Percentiles rank a stretch among this genome's conserved stretches.
These are phyloP conservation scores for Epizoanthus rinbou DNA, from an alignment of 92 coral and sea anemone genomes.

Conservation along the genomic window DNA sequence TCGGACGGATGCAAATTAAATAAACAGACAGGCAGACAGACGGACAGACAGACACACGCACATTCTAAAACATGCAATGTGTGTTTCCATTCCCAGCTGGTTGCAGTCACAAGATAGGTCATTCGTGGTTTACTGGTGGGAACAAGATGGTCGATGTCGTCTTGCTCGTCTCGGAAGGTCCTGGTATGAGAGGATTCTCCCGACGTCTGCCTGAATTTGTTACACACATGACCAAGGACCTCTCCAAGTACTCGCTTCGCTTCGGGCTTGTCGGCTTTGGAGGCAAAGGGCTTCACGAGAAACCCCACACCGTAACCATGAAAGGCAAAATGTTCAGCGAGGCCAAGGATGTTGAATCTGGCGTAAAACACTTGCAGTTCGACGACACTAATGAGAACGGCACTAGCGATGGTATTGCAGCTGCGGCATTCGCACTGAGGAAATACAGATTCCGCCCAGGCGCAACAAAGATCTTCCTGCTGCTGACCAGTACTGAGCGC, in stretches of 20 bases:
- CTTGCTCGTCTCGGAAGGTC: conserved; percentile 86
- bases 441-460: conserved; percentile 81
- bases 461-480: conserved; percentile 87
- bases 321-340: conserved; percentile 83
- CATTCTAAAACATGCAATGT: background rate
- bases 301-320: conserved; percentile 83
- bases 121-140: conserved; percentile 82
- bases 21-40: background rate
- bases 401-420: conserved; percentile 79
- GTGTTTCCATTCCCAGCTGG: conserved; percentile 19
- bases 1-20: no score
- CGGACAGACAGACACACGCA: no score
- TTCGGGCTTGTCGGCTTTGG: conserved; percentile 95
- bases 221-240: conserved; percentile 47
- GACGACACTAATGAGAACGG: conserved; percentile 61
- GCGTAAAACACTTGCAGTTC: conserved; percentile 81
- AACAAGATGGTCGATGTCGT: conserved; percentile 81
- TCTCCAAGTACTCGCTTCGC: conserved; percentile 69
- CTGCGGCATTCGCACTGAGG: conserved; percentile 66
- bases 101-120: conserved; percentile 65
- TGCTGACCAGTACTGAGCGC: conserved; percentile 79
- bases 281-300: conserved; percentile 73
- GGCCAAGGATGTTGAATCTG: conserved; percentile 57
- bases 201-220: conserved; percentile 69
- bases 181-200: conserved; percentile 68